These are phyloP conservation scores for Dugesia japonica DNA, from an alignment of 2,888 invertebrate species.

Conservation along the genomic window DNA sequence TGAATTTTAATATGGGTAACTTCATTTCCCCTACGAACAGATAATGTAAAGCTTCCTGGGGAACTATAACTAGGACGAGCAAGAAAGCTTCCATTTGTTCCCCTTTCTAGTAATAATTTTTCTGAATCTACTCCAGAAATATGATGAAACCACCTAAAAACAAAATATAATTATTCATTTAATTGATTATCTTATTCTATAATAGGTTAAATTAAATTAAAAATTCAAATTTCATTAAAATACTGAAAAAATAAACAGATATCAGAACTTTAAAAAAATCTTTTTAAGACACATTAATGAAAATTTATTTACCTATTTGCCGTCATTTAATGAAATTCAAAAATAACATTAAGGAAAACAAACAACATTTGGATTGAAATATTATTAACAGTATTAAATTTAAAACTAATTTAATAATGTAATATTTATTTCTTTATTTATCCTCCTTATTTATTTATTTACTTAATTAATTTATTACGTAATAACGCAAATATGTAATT, in stretches of 20 bases:
- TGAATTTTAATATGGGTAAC: conserved; percentile 98
- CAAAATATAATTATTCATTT: no score
- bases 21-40: conserved; percentile 75
- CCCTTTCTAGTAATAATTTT: conserved; percentile 70
- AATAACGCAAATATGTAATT: no score
- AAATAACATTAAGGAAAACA: not conserved
- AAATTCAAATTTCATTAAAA: not conserved
- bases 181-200: no score
- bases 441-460: no score
- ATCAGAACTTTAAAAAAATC: not conserved
- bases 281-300: not conserved
- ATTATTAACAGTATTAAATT: no score
- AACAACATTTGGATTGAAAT: not conserved
- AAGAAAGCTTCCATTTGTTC: conserved; percentile 82
- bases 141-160: conserved; percentile 66
- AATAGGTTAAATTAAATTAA: not conserved
- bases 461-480: no score
- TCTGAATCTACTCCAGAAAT: conserved; percentile 88
- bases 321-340: not conserved
- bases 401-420: no score
- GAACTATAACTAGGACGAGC: conserved; percentile 84
- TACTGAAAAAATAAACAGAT: not conserved
- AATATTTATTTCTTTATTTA: no score
- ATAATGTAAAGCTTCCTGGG: conserved; percentile 88
- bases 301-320: not conserved